A percentile compares a stretch with the other conserved stretches of the same genome.
Evolutionary conservation across 2,797 vertebrate genomes (phyloP).

Genomic region (Eulemur rubriventer): DNA sequence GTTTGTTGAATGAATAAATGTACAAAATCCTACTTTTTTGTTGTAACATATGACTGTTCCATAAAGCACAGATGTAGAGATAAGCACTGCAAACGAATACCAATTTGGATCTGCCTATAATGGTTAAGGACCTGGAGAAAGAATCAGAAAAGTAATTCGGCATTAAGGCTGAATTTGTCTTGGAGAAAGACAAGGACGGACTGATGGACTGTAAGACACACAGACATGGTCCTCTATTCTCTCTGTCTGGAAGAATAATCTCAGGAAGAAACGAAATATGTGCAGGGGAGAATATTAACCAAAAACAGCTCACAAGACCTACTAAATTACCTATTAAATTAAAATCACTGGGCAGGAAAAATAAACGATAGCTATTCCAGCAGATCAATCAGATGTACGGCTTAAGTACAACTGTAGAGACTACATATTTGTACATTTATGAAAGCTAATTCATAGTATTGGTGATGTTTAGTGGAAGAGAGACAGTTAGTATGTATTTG

Average conservation of each 20-base stretch:
- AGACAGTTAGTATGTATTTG: not conserved
- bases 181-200: not conserved
- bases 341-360: conserved; percentile 25
- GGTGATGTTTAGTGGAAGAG: conserved; percentile 46
- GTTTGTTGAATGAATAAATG: conserved; percentile 14
- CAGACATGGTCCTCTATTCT: not conserved
- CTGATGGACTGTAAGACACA: conserved; percentile 27
- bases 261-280: conserved; percentile 43
- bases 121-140: not conserved
- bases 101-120: not conserved
- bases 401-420: not conserved
- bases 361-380: not conserved
- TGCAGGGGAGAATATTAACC: conserved; percentile 45
- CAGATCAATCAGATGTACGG: conserved; percentile 40
- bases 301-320: conserved; percentile 32
- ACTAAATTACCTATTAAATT: not conserved
- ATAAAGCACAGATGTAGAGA: not conserved
- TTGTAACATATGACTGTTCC: not conserved
- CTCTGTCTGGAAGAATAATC: conserved; percentile 47
- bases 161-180: not conserved
- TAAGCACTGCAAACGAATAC: not conserved
- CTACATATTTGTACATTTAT: not conserved
- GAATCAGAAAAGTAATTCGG: not conserved
- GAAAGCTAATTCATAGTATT: not conserved
- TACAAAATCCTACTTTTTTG: not conserved